phyloP scores from a whole-genome alignment of 92 coral and sea anemone species.

The Heliopora coerulea region DNA sequence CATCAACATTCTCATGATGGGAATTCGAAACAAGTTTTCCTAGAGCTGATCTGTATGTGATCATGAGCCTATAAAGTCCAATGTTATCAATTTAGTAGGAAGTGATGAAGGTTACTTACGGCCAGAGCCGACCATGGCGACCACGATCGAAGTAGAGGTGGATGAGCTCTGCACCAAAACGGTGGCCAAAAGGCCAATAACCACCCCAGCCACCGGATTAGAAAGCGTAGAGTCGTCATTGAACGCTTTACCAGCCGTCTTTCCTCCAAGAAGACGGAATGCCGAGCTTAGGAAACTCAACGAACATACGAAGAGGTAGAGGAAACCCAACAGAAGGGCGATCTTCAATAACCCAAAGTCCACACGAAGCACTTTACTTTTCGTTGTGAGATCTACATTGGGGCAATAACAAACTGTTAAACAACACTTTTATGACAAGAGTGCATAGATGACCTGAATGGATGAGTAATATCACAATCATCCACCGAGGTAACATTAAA shows the following conservation, averaged over 20 bases:
- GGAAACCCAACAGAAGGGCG: conserved; percentile 60
- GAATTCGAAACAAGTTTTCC: too few relatives aligned
- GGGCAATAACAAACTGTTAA: background rate
- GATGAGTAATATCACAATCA: too few relatives aligned
- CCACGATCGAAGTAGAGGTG: conserved; percentile 40
- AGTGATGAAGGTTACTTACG: conserved; percentile 27
- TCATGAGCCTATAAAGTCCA: too few relatives aligned
- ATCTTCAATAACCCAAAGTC: conserved; percentile 47
- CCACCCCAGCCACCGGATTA: conserved; percentile 95
- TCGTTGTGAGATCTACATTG: conserved; percentile 67
- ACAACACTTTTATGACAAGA: too few relatives aligned
- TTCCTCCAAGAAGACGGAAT: conserved; percentile 94
- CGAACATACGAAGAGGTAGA: conserved; percentile 93
- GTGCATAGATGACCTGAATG: too few relatives aligned
- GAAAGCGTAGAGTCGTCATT: conserved; percentile 64
- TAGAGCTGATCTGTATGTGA: too few relatives aligned
- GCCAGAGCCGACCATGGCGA: conserved; percentile 39
- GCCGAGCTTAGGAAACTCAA: conserved; percentile 94
- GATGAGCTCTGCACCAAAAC: conserved; percentile 49
- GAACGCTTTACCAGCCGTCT: conserved; percentile 93
- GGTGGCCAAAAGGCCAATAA: conserved; percentile 91
- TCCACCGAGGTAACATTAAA: too few relatives aligned
- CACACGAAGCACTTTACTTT: conserved; percentile 68
- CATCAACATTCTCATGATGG: too few relatives aligned
- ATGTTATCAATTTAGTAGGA: too few relatives aligned